phyloP scores from a whole-genome alignment of 2,113 vertebrate genomes.

The Anseranas semipalmata region DNA sequence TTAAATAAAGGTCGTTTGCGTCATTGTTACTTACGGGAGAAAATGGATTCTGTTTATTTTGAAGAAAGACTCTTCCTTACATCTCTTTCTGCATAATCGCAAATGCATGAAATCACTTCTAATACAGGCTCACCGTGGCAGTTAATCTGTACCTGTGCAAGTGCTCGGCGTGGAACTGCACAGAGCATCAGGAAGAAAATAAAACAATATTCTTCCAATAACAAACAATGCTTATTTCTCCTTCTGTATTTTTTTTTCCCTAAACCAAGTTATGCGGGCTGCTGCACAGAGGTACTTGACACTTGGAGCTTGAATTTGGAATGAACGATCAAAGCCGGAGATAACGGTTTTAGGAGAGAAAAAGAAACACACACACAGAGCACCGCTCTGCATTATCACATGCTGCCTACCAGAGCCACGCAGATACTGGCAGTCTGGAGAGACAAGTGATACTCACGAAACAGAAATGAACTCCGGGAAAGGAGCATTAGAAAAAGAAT shows the following conservation, averaged over 20 bases:
- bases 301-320: background rate
- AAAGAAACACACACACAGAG: background rate
- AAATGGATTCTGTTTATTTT: slow-evolving; percentile 56
- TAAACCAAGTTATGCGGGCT: background rate
- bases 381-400: background rate
- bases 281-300: background rate
- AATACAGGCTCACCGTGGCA: background rate
- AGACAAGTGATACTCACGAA: background rate
- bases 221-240: background rate
- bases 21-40: slow-evolving; percentile 71
- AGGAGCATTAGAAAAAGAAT: background rate
- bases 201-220: background rate
- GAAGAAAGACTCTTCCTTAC: slow-evolving; percentile 31
- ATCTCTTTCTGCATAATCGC: slow-evolving; percentile 28
- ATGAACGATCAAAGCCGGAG: background rate
- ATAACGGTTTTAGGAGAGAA: background rate
- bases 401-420: background rate
- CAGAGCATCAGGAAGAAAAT: background rate
- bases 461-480: background rate
- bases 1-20: slow-evolving; percentile 94
- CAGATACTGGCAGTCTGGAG: background rate
- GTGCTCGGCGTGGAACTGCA: background rate
- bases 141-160: slow-evolving; percentile 45
- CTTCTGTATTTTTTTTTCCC: accelerated
- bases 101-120: slow-evolving; percentile 1